Conservation (phyloP, 2,797 vertebrate genomes). For the Tinamus major region DNA sequence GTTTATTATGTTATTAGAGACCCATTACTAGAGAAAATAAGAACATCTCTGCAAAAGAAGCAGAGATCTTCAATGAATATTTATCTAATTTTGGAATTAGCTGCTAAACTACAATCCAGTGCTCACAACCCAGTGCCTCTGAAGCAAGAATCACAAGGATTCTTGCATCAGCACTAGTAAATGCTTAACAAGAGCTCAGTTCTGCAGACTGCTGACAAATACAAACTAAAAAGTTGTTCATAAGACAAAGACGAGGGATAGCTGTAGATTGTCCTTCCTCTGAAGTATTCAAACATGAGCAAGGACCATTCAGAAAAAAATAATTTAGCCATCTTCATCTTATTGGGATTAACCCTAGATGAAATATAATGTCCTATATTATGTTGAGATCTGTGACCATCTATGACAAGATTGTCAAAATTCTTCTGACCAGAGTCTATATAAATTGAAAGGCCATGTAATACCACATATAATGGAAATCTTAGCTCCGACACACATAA, state of each 20-base stretch:
- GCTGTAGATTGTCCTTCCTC: background rate
- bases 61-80: background rate
- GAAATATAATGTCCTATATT: background rate
- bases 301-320: background rate
- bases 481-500: too few relatives aligned
- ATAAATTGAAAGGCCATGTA: background rate
- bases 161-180: background rate
- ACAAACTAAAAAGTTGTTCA: background rate
- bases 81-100: background rate
- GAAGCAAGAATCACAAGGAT: background rate
- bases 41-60: background rate
- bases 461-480: background rate
- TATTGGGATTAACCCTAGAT: background rate
- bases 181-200: fast-evolving
- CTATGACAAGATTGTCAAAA: background rate
- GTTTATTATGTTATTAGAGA: background rate
- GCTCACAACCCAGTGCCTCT: background rate
- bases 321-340: background rate
- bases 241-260: background rate
- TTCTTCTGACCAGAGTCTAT: background rate
- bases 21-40: background rate
- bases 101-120: background rate
- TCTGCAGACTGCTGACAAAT: background rate
- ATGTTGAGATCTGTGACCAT: background rate
- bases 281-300: background rate